Conservation (phyloP, 2,797 vertebrate genomes). For the Botia kubotai region DNA sequence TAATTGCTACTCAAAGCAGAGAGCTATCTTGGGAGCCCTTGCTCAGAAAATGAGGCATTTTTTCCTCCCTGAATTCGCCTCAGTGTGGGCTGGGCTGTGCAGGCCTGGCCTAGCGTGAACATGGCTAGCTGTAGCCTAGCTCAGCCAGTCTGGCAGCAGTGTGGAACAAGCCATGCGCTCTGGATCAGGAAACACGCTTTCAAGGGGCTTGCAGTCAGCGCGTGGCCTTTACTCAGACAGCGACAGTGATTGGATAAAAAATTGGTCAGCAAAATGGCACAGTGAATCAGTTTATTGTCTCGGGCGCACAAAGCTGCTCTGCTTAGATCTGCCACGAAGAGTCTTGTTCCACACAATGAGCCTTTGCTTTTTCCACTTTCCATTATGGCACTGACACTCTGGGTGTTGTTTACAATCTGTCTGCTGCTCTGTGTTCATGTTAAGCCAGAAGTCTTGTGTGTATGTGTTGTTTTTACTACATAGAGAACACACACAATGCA, state of each 20-base stretch:
- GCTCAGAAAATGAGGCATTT: slow-evolving; percentile 72
- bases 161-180: slow-evolving; percentile 41
- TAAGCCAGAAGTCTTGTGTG: neutral
- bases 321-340: slow-evolving; percentile 56
- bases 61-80: slow-evolving; percentile 27
- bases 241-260: slow-evolving; percentile 64
- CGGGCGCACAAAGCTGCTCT: slow-evolving; percentile 62
- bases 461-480: neutral
- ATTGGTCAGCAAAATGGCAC: slow-evolving; percentile 73
- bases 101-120: slow-evolving; percentile 57
- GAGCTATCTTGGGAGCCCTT: slow-evolving; percentile 77
- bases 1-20: slow-evolving; percentile 81
- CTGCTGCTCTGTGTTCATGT: neutral
- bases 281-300: slow-evolving; percentile 70
- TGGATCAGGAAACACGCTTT: slow-evolving; percentile 33
- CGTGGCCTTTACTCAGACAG: slow-evolving; percentile 53
- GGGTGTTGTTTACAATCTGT: neutral
- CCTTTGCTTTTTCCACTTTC: neutral
- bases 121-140: neutral
- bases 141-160: slow-evolving; percentile 57
- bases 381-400: slow-evolving; percentile 1
- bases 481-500: neutral
- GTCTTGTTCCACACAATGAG: slow-evolving; percentile 38
- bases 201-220: slow-evolving; percentile 43
- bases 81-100: slow-evolving; percentile 14